Evolutionary conservation across 2,113 vertebrate genomes (phyloP).

Genomic region (Heloderma charlesbogerti): DNA sequence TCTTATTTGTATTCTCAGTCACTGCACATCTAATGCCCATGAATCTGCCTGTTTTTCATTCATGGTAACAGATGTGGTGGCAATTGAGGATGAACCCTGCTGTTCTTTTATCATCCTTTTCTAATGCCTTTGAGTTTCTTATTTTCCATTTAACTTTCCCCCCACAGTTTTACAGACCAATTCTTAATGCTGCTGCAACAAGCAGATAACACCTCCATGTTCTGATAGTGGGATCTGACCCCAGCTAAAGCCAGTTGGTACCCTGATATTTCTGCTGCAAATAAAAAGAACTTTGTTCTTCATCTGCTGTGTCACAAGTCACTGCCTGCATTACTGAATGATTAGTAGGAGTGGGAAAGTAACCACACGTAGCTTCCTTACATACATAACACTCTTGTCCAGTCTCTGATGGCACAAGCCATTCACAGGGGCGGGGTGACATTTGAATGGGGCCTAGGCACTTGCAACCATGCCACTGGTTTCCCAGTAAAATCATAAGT

Average conservation of each 20-base stretch:
- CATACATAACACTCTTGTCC: not conserved
- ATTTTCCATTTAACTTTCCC: slow-evolving; percentile 27
- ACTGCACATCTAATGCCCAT: not conserved
- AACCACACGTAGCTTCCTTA: not conserved
- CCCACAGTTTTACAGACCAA: not conserved
- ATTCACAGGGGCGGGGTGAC: not conserved
- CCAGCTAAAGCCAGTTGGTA: not conserved
- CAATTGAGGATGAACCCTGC: not conserved
- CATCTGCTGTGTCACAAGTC: not conserved
- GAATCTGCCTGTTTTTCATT: slow-evolving; percentile 5
- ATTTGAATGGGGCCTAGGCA: not conserved
- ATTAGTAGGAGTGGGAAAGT: not conserved
- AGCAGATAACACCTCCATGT: not conserved
- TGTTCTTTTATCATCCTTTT: not conserved
- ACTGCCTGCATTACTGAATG: not conserved
- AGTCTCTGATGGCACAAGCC: too few species aligned
- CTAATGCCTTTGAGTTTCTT: slow-evolving; percentile 14
- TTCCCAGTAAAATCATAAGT: not conserved
- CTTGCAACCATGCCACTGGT: not conserved
- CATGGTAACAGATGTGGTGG: not conserved
- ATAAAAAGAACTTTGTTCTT: not conserved
- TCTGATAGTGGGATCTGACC: not conserved
- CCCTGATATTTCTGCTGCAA: not conserved
- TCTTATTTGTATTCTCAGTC: slow-evolving; percentile 25
- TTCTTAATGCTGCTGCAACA: not conserved